Evolutionary conservation across 2,113 vertebrate species (phyloP), one percentile per base, ranked within the genome.

Genomic region (Scophthalmus maximus): DNA sequence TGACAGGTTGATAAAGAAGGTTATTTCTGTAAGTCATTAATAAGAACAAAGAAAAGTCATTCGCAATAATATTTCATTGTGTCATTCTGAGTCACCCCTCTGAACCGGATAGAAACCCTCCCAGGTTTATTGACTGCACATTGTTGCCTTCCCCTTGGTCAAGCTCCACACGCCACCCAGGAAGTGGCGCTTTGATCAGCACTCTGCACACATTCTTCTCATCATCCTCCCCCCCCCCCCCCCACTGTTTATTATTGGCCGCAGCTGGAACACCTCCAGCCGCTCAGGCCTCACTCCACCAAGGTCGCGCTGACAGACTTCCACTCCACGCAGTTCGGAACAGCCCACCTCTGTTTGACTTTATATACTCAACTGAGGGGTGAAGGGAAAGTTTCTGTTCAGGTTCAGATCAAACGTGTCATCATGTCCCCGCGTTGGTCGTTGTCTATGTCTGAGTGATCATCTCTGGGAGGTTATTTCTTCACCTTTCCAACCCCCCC

Each of bases 191-290:
- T 92, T 91, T 92, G 91, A 92, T 92, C 82, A 70, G 55, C 64
- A 1, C 78, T 40, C 75, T 44, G 76, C 75, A 58, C 55, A 82
- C 89, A 87, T 88, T 89, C 84, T 86, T 91, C 87, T 56, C 81
- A 81, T 90, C 85, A 68, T 76, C 78, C 78, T 82, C 86, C 75
- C 84, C 66, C 79, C 36, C 27, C n/a, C 40, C 59, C 79, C 58
- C 50, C 71, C 23, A 7, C 29, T 86, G 81, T 87, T 86, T 81
- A 82, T 91, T 86, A 87, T 84, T 66, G 76, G 65, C 75, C 64
- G 66, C 79, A 86, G 87, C 91, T 89, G 89, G 87, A 91, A 73
- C 78, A 72, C 84, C 82, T 89, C 78, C 71, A 79, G 58, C 55
- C 0, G 0, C 55, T 64, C 51, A 71, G 64, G 79, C 72, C 65